These are phyloP conservation scores for Pseudomyrmex gracilis DNA, from an alignment of 1,140 invertebrate genomes.

Conservation along the genomic window DNA sequence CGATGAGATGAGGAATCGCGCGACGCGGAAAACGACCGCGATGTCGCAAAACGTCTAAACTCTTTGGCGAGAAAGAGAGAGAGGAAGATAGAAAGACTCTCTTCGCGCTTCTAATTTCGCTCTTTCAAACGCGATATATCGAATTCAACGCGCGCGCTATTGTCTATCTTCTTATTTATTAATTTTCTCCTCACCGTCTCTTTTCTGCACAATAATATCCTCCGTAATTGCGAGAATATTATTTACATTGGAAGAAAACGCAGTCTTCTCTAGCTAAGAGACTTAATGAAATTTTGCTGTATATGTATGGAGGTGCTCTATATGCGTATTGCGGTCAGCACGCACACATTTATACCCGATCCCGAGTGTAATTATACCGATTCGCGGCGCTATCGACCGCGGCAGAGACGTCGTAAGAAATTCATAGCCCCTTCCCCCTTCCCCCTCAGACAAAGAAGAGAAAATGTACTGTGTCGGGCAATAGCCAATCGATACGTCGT, in stretches of 20 bases:
- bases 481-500: constrained; percentile 69
- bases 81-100: too few relatives aligned
- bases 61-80: neutral
- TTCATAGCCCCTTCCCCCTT: constrained; percentile 71
- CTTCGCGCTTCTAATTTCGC: neutral
- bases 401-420: constrained; percentile 65
- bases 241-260: neutral
- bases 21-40: constrained; percentile 30
- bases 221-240: too few relatives aligned
- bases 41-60: constrained; percentile 30
- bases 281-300: too few relatives aligned
- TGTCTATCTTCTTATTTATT: too few relatives aligned
- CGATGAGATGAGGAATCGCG: constrained; percentile 64
- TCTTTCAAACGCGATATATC: neutral
- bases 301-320: neutral
- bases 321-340: constrained; percentile 23
- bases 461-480: constrained; percentile 57
- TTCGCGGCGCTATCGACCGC: constrained; percentile 57
- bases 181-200: too few relatives aligned
- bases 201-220: too few relatives aligned
- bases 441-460: constrained; percentile 31
- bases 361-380: constrained; percentile 61
- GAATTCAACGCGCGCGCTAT: neutral
- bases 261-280: too few relatives aligned
- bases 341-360: constrained; percentile 22